A percentile compares a stretch with the other conserved stretches of the same genome.
Evolutionary conservation across 2,113 vertebrate species (phyloP).

Genomic region (Tautogolabrus adspersus): DNA sequence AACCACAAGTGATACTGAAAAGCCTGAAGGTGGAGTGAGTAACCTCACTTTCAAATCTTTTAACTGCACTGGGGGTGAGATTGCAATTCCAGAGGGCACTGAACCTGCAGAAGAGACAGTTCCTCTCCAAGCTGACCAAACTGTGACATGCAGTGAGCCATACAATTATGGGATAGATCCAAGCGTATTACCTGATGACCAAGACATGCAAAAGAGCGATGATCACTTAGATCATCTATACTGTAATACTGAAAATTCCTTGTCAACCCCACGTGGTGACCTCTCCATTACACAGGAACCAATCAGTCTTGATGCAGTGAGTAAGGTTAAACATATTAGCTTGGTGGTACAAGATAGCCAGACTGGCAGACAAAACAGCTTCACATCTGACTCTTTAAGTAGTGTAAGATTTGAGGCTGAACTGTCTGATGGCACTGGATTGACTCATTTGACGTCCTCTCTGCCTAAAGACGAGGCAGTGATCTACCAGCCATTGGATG

Average conservation of each 20-base stretch:
- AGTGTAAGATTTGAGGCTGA: constrained; percentile 26
- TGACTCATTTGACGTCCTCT: constrained; percentile 24
- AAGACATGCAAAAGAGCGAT: not conserved
- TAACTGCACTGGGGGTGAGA: constrained; percentile 61
- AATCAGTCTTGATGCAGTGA: not conserved
- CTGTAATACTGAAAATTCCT: constrained; percentile 22
- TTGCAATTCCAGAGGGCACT: constrained; percentile 47
- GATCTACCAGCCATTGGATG: not conserved
- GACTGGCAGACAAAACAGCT: not conserved
- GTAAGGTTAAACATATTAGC: not conserved
- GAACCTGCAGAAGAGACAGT: constrained; percentile 24
- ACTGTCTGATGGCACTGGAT: constrained; percentile 1
- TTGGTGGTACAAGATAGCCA: not conserved
- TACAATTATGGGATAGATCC: constrained; percentile 7
- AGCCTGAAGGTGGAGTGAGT: not conserved
- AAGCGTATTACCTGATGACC: constrained; percentile 29
- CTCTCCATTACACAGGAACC: not conserved
- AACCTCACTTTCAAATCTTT: constrained; percentile 69
- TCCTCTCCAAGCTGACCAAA: constrained; percentile 29
- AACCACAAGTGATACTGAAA: constrained; percentile 4
- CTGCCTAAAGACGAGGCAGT: constrained; percentile 14
- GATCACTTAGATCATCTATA: constrained; percentile 61
- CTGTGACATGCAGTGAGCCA: not conserved
- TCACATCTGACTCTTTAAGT: constrained; percentile 15
- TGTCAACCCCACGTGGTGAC: not conserved